Evolutionary conservation across 2,113 vertebrate genomes (phyloP).

Genomic region (Sapajus apella): DNA sequence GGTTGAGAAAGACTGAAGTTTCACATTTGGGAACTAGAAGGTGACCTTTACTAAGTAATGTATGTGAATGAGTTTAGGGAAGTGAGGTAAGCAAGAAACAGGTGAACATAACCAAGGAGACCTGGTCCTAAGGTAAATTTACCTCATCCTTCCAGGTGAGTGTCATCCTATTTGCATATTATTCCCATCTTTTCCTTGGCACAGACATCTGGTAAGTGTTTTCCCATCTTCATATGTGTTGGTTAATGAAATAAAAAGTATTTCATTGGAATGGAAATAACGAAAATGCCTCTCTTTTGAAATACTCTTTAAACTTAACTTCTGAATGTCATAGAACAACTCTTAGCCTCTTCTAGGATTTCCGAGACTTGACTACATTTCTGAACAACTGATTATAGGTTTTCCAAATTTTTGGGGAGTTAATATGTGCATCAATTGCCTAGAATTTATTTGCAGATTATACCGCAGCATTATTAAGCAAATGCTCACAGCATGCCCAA

Average conservation of each 20-base stretch:
- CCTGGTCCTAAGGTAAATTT: background rate
- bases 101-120: background rate
- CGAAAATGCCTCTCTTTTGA: background rate
- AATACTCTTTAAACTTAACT: slow-evolving; percentile 21
- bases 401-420: background rate
- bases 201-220: background rate
- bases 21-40: background rate
- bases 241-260: background rate
- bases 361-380: background rate
- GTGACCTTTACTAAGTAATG: background rate
- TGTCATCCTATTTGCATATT: background rate
- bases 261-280: background rate
- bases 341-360: background rate
- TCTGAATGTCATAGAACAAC: slow-evolving; percentile 21
- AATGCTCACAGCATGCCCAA: background rate
- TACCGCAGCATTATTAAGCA: background rate
- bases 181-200: background rate
- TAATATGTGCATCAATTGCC: background rate
- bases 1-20: background rate
- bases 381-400: slow-evolving; percentile 2
- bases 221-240: background rate
- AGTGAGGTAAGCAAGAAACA: background rate
- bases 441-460: background rate
- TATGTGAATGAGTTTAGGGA: background rate
- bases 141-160: background rate